Conservation (phyloP, 2,113 vertebrate species). For the Erinaceus europaeus region DNA sequence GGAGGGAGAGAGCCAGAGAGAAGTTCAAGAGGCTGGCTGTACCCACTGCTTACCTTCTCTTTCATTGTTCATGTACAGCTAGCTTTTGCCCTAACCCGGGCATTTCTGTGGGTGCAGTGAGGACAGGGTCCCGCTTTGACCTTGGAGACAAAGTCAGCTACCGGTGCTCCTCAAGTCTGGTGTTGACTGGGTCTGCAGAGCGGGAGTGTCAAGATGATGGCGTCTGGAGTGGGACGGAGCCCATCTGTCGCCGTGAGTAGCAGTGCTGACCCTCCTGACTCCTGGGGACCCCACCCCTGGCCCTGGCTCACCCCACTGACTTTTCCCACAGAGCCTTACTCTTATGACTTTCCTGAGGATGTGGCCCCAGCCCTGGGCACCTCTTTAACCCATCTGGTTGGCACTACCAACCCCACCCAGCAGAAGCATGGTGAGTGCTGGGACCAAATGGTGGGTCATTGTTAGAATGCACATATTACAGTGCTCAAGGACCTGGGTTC, state of each 20-base stretch:
- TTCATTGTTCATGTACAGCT: conserved; percentile 63
- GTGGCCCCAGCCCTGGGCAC: conserved; percentile 83
- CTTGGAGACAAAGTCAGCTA: conserved; percentile 83
- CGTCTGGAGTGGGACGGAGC: conserved; percentile 87
- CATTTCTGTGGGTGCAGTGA: conserved; percentile 80
- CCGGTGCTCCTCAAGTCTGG: conserved; percentile 79
- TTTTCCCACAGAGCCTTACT: conserved; percentile 77
- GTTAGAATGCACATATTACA: no score
- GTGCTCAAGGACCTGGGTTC: no score
- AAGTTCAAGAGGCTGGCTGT: fast-evolving
- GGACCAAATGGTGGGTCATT: no score
- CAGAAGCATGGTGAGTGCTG: neutral
- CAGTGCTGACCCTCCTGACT: neutral
- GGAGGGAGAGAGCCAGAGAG: no score
- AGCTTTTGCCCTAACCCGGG: conserved; percentile 85
- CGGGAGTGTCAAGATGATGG: conserved; percentile 82
- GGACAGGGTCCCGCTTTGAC: conserved; percentile 76
- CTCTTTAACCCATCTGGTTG: conserved; percentile 85
- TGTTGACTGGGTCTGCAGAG: conserved; percentile 83
- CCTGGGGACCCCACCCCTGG: no score
- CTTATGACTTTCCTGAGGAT: conserved; percentile 85
- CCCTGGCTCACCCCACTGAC: neutral
- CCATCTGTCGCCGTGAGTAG: conserved; percentile 85
- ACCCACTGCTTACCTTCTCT: neutral
- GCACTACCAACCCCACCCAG: conserved; percentile 70